Base-by-base conservation (phyloP, 1,140 invertebrate species). In the Drepana arcuata region DNA sequence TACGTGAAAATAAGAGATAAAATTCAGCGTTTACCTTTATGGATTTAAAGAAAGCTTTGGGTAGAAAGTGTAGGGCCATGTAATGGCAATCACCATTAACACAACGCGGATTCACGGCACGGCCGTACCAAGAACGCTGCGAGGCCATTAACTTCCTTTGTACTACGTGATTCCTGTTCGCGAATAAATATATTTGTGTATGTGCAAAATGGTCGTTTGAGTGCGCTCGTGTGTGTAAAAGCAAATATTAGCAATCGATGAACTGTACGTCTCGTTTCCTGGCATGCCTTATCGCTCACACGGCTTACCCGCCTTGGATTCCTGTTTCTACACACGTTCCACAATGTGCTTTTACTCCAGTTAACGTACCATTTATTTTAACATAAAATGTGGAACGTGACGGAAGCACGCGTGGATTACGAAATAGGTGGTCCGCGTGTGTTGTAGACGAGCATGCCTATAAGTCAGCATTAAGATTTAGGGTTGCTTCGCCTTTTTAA, bases 141-240 rank as follows among this genome's bases (percentile, higher is more conserved):
- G 70, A 77, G 72, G 65, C 59, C 72, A 47, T 50, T 65, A 52
- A 64, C 68, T 68, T 70, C 72, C 61, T 61, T 34, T 48, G 31
- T 38, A 48, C 42, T 42, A 32, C 16, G 12, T 34, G 18, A 41
- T 39, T 34, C 24, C 24, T 26, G 24, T n/a, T 6, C n/a, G n/a
- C 6, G 6, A 4, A 26, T 26, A n/a, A n/a, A 26, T 10, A 26
- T 26, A 26, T 10, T 2, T 10, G n/a, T 28, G 26, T 27, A 36
- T 28, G 14, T 11, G n/a, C n/a, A n/a, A n/a, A n/a, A n/a, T n/a
- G n/a, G n/a, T 24, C 14, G 9, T 21, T 16, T 16, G 24, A 18
- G 2, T 5, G 7, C n/a, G n/a, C 12, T 1, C 14, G 7, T 32
- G 13, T 23, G 11, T 14, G 9, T 25, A 27, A 29, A 34, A 15